These are phyloP conservation scores for Synanthedon andrenaeformis DNA, from an alignment of 2,888 invertebrate genomes.

Conservation along the genomic window DNA sequence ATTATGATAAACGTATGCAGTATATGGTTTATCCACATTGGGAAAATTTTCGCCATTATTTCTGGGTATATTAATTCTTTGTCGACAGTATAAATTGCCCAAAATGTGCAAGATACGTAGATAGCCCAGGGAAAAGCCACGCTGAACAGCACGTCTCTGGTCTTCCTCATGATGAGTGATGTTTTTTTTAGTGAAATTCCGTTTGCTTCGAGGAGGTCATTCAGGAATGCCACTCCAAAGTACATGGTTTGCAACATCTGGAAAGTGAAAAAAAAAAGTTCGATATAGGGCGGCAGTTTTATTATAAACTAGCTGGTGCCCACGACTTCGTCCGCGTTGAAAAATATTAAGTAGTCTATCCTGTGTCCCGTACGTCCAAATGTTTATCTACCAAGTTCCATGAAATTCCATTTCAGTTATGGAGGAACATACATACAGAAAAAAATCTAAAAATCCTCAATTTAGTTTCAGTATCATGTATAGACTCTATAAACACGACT, in stretches of 20 bases:
- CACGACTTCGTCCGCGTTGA: too few species aligned
- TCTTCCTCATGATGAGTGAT: conserved; percentile 70
- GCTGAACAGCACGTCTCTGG: conserved; percentile 76
- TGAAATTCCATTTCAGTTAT: too few species aligned
- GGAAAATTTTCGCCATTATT: conserved; percentile 82
- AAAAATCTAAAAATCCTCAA: too few species aligned
- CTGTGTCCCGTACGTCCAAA: too few species aligned
- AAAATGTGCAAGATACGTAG: conserved; percentile 88
- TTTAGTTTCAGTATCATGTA: too few species aligned
- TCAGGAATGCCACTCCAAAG: conserved; percentile 78
- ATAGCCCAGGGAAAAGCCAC: conserved; percentile 81
- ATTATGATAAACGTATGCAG: conserved; percentile 87
- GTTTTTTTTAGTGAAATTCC: conserved; percentile 68
- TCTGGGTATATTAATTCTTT: conserved; percentile 90
- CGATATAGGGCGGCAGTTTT: neutral
- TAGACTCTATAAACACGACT: too few species aligned
- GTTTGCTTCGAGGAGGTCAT: conserved; percentile 81
- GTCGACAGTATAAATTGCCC: conserved; percentile 85
- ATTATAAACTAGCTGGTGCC: too few species aligned
- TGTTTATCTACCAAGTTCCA: too few species aligned
- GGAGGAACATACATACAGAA: too few species aligned
- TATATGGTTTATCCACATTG: conserved; percentile 89
- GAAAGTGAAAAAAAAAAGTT: conserved; percentile 17
- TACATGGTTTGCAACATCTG: conserved; percentile 82
- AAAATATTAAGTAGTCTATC: too few species aligned